phyloP scores from a whole-genome alignment of 1,140 invertebrate genomes.

The Piezodorus guildinii region DNA sequence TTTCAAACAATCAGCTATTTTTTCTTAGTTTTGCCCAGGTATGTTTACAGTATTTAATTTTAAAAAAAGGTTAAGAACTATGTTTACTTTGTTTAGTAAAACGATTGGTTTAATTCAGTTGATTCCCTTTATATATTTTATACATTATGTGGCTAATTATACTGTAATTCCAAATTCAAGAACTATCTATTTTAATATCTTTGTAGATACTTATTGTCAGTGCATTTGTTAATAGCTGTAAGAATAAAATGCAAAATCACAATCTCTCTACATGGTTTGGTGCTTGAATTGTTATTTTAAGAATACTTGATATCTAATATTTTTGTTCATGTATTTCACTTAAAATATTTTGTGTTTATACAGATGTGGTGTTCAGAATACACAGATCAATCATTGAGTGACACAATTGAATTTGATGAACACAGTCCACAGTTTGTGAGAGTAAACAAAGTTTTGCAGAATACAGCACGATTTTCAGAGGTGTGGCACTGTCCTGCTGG shows the following conservation, averaged over 20 bases:
- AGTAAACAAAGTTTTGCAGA: slow-evolving; percentile 81
- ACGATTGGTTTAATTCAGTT: too few relatives aligned
- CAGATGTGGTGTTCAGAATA: slow-evolving; percentile 79
- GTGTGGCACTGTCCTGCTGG: slow-evolving; percentile 72
- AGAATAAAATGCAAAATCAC: too few relatives aligned
- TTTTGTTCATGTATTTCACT: background rate
- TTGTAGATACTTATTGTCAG: too few relatives aligned
- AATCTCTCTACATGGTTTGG: background rate
- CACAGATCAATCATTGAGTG: slow-evolving; percentile 60
- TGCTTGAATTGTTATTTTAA: background rate
- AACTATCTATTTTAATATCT: too few relatives aligned
- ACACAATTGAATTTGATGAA: slow-evolving; percentile 66
- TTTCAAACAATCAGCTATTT: slow-evolving; percentile 71
- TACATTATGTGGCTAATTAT: too few relatives aligned
- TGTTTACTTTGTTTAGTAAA: too few relatives aligned
- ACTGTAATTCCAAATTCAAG: too few relatives aligned
- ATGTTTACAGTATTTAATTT: slow-evolving; percentile 30
- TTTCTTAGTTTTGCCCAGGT: slow-evolving; percentile 82
- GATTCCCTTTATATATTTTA: too few relatives aligned
- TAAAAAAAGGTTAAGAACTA: too few relatives aligned
- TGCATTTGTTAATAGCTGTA: too few relatives aligned
- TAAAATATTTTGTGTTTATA: slow-evolving; percentile 4
- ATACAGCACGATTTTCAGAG: slow-evolving; percentile 75
- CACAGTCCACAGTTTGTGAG: slow-evolving; percentile 67
- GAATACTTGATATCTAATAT: background rate